Evolutionary conservation across 2,888 invertebrate species (phyloP), one percentile per base, ranked within the genome.

Genomic region (Drosophila ezoana): DNA sequence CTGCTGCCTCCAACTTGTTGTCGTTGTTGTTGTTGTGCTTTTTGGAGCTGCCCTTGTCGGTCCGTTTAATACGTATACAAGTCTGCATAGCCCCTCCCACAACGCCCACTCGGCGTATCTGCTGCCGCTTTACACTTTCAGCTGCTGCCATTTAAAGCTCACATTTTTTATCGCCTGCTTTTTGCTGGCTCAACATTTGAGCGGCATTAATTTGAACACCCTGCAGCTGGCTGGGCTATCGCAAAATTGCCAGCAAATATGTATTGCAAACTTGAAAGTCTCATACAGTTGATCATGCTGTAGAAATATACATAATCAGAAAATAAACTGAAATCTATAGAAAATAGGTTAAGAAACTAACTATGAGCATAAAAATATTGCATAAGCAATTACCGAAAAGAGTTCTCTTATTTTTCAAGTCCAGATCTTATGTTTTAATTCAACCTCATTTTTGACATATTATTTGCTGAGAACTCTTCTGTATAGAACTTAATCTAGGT

Each of bases 141-240:
- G 52, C 72, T 51, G 72, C 48, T 68, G 77, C 68, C 59, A 65
- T 76, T 76, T 77, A 61, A 76, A 76, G 77, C 76, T 69, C 56
- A 45, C 72, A 61, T 76, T 76, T 72, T 72, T 72, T 77, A 76
- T 76, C 70, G 72, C 52, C 56, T 48, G 53, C 68, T 73, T 70
- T 66, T 64, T 53, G 78, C 78, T 78, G 58, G 60, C 67, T 74
- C 76, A 78, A 74, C 76, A 74, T 64, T 77, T 74, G 64, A 72
- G 58, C 64, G 41, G 71, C 56, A 71, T 77, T 77, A 57, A 71
- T 78, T 77, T 76, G 58, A 56, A 69, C 65, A 62, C 77, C n/a
- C 76, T 76, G 20, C 48, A 48, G 3, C 32, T 6, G 23, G 14
- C 14, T 5, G 32, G 14, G 10, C 9, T 1, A 11, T 23, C 14